Base-by-base conservation (phyloP, 2,797 vertebrate genomes). In the Danio choprae region DNA sequence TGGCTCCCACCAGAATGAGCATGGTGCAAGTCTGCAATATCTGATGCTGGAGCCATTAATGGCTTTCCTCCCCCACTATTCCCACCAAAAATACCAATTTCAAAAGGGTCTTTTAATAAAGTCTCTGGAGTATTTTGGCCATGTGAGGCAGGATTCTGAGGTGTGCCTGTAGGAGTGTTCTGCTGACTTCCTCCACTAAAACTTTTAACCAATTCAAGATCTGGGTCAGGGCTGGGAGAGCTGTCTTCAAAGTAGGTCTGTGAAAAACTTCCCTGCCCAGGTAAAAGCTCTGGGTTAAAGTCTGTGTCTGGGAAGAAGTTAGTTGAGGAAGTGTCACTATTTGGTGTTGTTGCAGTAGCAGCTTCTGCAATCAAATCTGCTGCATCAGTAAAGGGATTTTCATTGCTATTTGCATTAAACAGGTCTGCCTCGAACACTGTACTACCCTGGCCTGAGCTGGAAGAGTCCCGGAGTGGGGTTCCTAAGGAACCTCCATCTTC, bases 361-460 rank as follows among this genome's bases (percentile, higher is more conserved):
- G 92, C 93, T 1, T 99, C 98, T 0, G 96, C 97, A 64, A 99
- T 97, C 83, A 99, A 92, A 85, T 99, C 97, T 1, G 96, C 97
- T 1, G 97, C 95, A 80, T 99, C 97, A 3, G 97, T 94, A 82
- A 98, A 99, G 0, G 97, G 96, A 84, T 98, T 99, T 91, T 99
- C 97, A 2, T 96, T 95, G 82, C 95, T 96, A 92, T 95, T 97
- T 46, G 95, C 92, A 84, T 96, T 97, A 87, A 99, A 99, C 74
- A 99, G 96, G 85, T 99, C 98, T 0, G 92, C 90, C 69, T 99
- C 98, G 90, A 98, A 99, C 68, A 98, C 96, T 50, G 96, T 93
- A 70, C 97, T 99, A 82, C 97, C 96, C 90, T 98, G 97, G 50
- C 96, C 97, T 22, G 97, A 99, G 89, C 96, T 99, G 40, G 97